Percentiles rank a stretch among this genome's conserved stretches.
Evolutionary conservation across 2,888 invertebrate species (phyloP).

Genomic region (Euzetes globulus): DNA sequence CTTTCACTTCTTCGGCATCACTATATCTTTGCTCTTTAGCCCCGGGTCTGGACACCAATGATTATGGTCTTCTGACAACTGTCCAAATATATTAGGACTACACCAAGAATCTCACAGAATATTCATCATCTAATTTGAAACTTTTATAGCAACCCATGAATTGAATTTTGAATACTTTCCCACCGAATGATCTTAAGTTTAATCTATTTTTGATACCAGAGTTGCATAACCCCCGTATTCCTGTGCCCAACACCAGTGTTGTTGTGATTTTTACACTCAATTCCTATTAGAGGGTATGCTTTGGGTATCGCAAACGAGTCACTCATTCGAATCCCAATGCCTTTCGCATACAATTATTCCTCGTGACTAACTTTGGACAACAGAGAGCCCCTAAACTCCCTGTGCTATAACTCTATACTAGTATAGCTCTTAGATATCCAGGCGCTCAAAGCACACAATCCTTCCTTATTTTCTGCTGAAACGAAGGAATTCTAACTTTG

Average conservation of each 20-base stretch:
- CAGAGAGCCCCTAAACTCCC: not conserved
- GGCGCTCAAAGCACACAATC: not conserved
- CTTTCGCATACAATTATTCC: constrained; percentile 4
- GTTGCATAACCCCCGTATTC: not conserved
- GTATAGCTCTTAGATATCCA: not conserved
- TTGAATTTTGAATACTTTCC: no score
- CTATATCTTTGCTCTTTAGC: no score
- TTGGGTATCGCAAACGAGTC: not conserved
- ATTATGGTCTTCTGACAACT: no score
- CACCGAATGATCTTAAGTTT: not conserved
- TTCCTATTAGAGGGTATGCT: not conserved
- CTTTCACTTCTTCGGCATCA: not conserved
- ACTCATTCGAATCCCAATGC: constrained; percentile 4
- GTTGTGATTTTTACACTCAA: constrained; percentile 4
- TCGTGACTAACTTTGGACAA: not conserved
- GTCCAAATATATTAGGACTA: no score
- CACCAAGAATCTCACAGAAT: no score
- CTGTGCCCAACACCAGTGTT: not conserved
- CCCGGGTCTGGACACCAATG: no score
- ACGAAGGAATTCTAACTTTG: not conserved
- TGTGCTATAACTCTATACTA: not conserved
- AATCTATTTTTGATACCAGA: not conserved
- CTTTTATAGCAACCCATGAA: no score
- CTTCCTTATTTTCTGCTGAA: not conserved
- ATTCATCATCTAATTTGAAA: no score